Evolutionary conservation across 1,140 invertebrate genomes (phyloP).

Genomic region (Nymphalis io): DNA sequence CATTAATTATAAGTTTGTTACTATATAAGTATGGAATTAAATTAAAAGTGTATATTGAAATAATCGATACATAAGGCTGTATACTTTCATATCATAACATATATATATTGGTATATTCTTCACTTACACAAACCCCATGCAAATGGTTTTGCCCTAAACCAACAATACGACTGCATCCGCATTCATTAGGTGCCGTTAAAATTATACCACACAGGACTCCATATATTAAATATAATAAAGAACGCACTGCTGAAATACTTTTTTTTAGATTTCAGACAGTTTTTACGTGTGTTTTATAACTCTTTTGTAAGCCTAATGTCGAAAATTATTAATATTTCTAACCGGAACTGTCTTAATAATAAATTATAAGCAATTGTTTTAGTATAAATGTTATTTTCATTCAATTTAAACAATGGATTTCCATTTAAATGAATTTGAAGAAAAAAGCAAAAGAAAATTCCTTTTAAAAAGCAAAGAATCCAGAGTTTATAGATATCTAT

Average conservation of each 20-base stretch:
- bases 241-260: not conserved
- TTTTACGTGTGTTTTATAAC: not conserved
- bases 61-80: not conserved
- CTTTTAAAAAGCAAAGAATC: not conserved
- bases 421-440: not conserved
- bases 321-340: too few species aligned
- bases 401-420: too few species aligned
- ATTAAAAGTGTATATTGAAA: not conserved
- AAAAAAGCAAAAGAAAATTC: not conserved
- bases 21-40: too few species aligned
- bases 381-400: too few species aligned
- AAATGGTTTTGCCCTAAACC: conserved; percentile 28
- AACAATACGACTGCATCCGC: conserved; percentile 33
- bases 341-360: too few species aligned
- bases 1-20: too few species aligned
- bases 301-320: too few species aligned
- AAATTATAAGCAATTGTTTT: too few species aligned
- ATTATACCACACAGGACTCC: conserved; percentile 11
- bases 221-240: not conserved
- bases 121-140: conserved; percentile 21
- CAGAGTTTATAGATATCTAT: not conserved
- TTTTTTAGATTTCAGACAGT: not conserved
- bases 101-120: not conserved
- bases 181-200: conserved; percentile 31
- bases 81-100: not conserved